Percentiles rank a stretch among this genome's conserved stretches.
phyloP scores from a whole-genome alignment of 1,140 invertebrate species.

The Chrysopa pallens region DNA sequence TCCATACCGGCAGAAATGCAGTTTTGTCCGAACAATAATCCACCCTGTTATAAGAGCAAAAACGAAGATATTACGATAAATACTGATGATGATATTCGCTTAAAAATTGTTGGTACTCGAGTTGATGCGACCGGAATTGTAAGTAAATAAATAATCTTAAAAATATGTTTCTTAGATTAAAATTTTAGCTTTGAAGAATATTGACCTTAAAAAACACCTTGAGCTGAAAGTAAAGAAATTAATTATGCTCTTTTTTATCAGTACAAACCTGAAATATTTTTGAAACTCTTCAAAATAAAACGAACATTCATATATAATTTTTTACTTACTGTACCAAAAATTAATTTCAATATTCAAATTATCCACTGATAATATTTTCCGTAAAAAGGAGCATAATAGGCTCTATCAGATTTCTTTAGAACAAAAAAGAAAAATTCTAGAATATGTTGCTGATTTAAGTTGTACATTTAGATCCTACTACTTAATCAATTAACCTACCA shows the following conservation, averaged over 20 bases:
- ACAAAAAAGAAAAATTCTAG: too few species aligned
- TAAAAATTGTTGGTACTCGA: constrained; percentile 96
- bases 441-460: too few species aligned
- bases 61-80: constrained; percentile 97
- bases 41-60: constrained; percentile 96
- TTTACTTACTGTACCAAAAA: constrained; percentile 1
- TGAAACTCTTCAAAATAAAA: background rate
- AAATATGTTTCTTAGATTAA: constrained; percentile 3
- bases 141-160: constrained; percentile 30
- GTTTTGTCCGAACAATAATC: constrained; percentile 94
- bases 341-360: background rate
- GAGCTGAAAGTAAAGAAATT: too few species aligned
- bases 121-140: constrained; percentile 89
- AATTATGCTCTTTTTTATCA: too few species aligned
- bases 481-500: too few species aligned
- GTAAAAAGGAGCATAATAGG: too few species aligned
- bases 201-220: too few species aligned
- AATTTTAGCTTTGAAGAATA: constrained; percentile 1
- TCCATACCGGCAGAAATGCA: constrained; percentile 99
- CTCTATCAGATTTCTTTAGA: too few species aligned
- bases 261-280: too few species aligned
- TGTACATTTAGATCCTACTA: too few species aligned
- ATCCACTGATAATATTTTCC: background rate
- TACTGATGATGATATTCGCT: constrained; percentile 92
- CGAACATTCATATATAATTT: background rate